phyloP scores from a whole-genome alignment of 2,888 invertebrate genomes.

The Helicoverpa assulta region DNA sequence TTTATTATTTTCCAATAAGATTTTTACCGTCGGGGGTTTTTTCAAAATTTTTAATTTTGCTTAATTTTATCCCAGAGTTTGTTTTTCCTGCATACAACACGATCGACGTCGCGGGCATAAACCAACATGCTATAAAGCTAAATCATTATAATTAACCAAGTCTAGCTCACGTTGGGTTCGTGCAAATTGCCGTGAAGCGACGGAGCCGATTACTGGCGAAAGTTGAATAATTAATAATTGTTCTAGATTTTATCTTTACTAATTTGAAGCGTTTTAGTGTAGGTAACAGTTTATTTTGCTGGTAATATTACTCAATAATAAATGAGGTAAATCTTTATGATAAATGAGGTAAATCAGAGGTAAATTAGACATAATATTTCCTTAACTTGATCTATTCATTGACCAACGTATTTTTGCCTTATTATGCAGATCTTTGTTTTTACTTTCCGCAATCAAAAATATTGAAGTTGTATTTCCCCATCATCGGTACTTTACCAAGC shows the following conservation, averaged over 20 bases:
- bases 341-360: slow-evolving; percentile 7
- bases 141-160: slow-evolving; percentile 26
- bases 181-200: slow-evolving; percentile 49
- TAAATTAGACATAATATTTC: neutral
- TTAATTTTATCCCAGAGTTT: no score
- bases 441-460: no score
- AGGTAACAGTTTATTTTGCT: neutral
- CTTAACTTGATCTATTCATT: no score
- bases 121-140: neutral
- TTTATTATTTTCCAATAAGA: no score
- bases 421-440: no score
- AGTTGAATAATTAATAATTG: slow-evolving; percentile 54
- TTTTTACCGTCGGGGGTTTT: no score
- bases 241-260: slow-evolving; percentile 51
- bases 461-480: neutral
- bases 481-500: neutral
- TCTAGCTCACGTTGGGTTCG: slow-evolving; percentile 6
- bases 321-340: slow-evolving; percentile 3
- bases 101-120: no score
- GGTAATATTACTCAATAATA: neutral
- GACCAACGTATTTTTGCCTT: no score
- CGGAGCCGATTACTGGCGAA: slow-evolving; percentile 46
- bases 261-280: slow-evolving; percentile 35
- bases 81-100: no score
- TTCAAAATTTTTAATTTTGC: no score